Percentiles rank a stretch among this genome's conserved stretches.
Evolutionary conservation across 35 echinoderm and acorn worm genomes (phyloP).

Genomic region (Diadema setosum): DNA sequence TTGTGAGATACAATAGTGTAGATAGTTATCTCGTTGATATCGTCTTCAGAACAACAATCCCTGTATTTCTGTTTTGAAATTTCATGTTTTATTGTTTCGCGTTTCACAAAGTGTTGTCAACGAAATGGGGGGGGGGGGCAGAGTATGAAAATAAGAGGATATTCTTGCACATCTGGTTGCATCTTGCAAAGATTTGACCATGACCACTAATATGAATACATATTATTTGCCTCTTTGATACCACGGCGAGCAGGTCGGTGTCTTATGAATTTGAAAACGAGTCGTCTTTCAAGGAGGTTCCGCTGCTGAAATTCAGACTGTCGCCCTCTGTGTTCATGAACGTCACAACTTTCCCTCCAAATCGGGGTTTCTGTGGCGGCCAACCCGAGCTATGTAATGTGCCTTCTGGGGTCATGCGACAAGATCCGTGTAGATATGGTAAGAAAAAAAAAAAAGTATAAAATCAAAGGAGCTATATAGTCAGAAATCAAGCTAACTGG

Average conservation of each 20-base stretch:
- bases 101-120: too few relatives aligned
- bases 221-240: background rate
- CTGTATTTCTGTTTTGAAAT: too few relatives aligned
- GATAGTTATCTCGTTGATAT: too few relatives aligned
- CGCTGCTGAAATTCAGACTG: background rate
- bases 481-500: too few relatives aligned
- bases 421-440: background rate
- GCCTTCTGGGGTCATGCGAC: background rate
- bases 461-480: background rate
- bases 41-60: too few relatives aligned
- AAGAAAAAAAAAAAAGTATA: background rate
- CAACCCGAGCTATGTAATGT: background rate
- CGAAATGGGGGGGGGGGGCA: too few relatives aligned
- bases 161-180: too few relatives aligned
- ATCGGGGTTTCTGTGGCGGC: background rate
- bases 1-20: too few relatives aligned
- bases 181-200: too few relatives aligned
- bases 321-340: background rate
- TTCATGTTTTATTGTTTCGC: too few relatives aligned
- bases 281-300: background rate
- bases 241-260: background rate
- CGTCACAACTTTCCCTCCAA: background rate
- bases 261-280: background rate
- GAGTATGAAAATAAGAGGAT: too few relatives aligned
- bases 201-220: too few relatives aligned